A percentile compares a stretch with the other conserved stretches of the same genome.
Conservation (phyloP, 2,113 vertebrate genomes). For the Phylloscopus trochiloides region DNA sequence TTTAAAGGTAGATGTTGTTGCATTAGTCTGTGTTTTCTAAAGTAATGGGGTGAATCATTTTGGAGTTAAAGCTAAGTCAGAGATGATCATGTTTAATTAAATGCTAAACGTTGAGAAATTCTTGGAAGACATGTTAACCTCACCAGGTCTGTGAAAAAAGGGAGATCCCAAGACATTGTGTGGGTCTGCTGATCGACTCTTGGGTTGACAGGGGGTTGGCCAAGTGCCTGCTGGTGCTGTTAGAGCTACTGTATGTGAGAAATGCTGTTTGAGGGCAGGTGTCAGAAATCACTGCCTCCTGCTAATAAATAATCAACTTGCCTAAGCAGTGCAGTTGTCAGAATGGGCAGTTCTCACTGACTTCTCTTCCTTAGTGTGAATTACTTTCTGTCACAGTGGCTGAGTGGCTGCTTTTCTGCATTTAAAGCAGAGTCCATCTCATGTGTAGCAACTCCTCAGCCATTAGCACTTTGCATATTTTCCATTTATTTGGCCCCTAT, state of each 20-base stretch:
- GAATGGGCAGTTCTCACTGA: background rate
- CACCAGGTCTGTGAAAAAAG: background rate
- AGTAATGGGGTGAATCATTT: background rate
- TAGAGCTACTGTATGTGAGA: background rate
- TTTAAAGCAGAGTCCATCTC: background rate
- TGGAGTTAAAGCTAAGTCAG: background rate
- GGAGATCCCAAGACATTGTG: background rate
- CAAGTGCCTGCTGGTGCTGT: background rate
- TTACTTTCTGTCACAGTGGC: fast-evolving
- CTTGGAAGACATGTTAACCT: background rate
- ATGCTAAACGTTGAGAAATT: background rate
- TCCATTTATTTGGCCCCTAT: background rate
- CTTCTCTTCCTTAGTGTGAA: background rate
- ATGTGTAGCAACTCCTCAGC: background rate
- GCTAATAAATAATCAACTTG: background rate
- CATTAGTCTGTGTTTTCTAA: background rate
- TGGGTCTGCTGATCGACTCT: background rate
- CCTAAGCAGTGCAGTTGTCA: background rate
- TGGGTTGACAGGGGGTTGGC: background rate
- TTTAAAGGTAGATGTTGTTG: background rate
- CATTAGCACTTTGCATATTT: background rate
- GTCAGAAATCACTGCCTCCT: background rate
- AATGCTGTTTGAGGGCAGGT: background rate
- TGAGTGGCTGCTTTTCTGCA: background rate
- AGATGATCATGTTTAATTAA: background rate